Evolutionary conservation across 2,888 invertebrate genomes (phyloP).

Genomic region (Geophilus truncorum): DNA sequence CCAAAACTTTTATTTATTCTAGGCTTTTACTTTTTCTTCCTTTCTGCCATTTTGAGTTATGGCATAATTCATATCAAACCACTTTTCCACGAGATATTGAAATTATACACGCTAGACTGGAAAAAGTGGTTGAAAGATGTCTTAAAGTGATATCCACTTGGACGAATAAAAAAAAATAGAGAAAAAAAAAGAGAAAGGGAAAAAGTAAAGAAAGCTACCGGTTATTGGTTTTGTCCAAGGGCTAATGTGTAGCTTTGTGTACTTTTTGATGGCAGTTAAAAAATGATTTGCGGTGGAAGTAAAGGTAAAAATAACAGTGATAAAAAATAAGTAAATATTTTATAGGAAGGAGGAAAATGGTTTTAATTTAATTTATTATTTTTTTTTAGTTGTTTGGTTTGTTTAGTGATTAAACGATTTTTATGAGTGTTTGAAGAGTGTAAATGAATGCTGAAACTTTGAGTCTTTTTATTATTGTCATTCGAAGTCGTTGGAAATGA

Average conservation of each 20-base stretch:
- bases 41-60: constrained; percentile 6
- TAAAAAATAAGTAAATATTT: too few species aligned
- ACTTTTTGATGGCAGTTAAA: not conserved
- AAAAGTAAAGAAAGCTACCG: not conserved
- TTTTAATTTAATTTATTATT: too few species aligned
- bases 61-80: constrained; percentile 20
- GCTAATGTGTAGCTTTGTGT: constrained; percentile 7
- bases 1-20: constrained; percentile 16
- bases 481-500: not conserved
- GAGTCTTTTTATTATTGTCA: not conserved
- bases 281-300: not conserved
- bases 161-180: not conserved
- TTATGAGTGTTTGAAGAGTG: too few species aligned
- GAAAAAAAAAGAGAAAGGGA: not conserved
- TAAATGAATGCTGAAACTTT: too few species aligned
- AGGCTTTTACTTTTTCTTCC: not conserved
- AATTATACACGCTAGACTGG: constrained; percentile 16
- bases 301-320: not conserved
- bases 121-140: constrained; percentile 1
- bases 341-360: too few species aligned
- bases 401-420: too few species aligned
- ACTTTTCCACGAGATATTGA: constrained; percentile 15
- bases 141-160: constrained; percentile 16
- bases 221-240: constrained; percentile 7
- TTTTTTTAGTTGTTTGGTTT: too few species aligned